Evolutionary conservation across 1,140 invertebrate species (phyloP).

Genomic region (Lucilia sericata): DNA sequence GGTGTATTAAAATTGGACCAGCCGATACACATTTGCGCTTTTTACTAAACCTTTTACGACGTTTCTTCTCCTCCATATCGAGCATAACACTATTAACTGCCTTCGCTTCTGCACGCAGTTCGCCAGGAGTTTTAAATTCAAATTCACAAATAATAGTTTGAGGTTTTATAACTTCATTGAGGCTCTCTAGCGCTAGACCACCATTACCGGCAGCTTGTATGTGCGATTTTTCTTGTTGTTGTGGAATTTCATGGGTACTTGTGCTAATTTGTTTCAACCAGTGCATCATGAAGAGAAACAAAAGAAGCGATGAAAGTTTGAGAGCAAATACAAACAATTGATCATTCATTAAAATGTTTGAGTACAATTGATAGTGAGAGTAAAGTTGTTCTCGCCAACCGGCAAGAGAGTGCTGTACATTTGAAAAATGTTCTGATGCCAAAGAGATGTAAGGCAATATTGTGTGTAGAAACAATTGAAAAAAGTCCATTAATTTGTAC

Average conservation of each 20-base stretch:
- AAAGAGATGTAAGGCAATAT: not conserved
- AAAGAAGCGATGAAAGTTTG: constrained; percentile 44
- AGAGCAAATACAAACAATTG: constrained; percentile 45
- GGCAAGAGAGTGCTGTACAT: constrained; percentile 2
- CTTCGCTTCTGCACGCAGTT: constrained; percentile 58
- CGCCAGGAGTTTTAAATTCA: constrained; percentile 60
- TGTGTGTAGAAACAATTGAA: not conserved
- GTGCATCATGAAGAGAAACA: constrained; percentile 49
- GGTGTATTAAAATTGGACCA: constrained; percentile 61
- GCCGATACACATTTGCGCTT: constrained; percentile 64
- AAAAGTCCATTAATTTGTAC: constrained; percentile 14
- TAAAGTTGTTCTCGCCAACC: not conserved
- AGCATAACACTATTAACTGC: constrained; percentile 58
- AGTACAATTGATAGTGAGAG: constrained; percentile 5
- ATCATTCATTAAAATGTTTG: constrained; percentile 38
- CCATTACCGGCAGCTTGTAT: constrained; percentile 8
- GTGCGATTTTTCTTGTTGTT: not conserved
- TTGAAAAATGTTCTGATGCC: not conserved
- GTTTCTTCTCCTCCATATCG: constrained; percentile 63
- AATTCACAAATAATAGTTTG: constrained; percentile 58
- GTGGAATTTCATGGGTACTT: not conserved
- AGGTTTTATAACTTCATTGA: not conserved
- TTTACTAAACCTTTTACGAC: constrained; percentile 63
- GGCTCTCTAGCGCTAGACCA: not conserved
- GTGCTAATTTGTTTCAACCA: constrained; percentile 32